Conservation (phyloP, 2,113 vertebrate species). For the Phaethon lepturus region DNA sequence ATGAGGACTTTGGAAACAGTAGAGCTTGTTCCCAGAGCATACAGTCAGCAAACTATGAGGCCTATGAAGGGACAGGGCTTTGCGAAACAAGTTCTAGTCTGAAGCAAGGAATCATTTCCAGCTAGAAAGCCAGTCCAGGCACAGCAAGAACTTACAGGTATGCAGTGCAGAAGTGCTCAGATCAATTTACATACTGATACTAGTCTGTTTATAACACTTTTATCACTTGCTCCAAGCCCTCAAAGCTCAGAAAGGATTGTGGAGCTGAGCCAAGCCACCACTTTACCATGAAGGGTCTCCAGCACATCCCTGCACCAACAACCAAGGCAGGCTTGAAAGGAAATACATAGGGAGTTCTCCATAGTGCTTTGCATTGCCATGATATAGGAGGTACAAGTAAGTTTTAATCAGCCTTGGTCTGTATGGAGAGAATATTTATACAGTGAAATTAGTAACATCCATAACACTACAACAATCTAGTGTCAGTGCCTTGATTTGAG, state of each 20-base stretch:
- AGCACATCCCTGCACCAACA: neutral
- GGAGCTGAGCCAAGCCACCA: neutral
- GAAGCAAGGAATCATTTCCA: neutral
- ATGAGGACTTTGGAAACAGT: neutral
- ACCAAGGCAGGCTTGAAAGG: neutral
- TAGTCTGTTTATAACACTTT: neutral
- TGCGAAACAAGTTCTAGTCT: neutral
- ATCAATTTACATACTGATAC: neutral
- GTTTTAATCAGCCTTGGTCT: neutral
- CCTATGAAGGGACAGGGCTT: rapidly evolving
- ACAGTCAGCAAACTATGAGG: neutral
- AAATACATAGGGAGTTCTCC: neutral
- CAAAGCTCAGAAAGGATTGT: neutral
- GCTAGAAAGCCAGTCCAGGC: neutral
- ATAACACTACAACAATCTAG: neutral
- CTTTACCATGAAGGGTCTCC: neutral
- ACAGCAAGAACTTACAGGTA: neutral
- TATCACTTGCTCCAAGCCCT: neutral
- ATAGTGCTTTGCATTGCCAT: neutral
- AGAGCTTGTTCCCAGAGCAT: neutral
- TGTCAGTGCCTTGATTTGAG: neutral
- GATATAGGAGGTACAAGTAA: neutral
- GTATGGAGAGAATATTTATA: neutral
- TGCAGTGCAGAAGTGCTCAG: neutral
- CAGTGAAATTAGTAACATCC: neutral